phyloP scores from a whole-genome alignment of 2,888 invertebrate genomes.

The Drosophila mayaguana region DNA sequence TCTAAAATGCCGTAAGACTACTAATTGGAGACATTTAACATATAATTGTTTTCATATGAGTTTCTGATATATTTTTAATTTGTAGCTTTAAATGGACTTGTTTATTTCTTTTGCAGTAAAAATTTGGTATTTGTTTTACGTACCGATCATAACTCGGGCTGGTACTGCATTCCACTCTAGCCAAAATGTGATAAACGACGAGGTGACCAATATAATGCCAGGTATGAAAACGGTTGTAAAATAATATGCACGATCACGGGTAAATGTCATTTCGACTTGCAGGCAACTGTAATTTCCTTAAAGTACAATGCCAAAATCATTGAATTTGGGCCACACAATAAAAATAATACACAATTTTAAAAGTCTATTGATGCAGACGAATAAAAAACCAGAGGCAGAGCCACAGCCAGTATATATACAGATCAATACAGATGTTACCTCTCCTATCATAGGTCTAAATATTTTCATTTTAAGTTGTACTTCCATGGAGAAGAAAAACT shows the following conservation, averaged over 20 bases:
- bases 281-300: conserved; percentile 98
- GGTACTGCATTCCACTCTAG: conserved; percentile 98
- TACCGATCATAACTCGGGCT: conserved; percentile 98
- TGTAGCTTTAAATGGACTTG: not conserved
- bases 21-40: not conserved
- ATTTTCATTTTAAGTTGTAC: conserved; percentile 10
- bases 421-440: conserved; percentile 9
- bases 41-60: not conserved
- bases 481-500: conserved; percentile 6
- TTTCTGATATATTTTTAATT: not conserved
- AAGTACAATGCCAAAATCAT: conserved; percentile 71
- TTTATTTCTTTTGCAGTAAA: not conserved
- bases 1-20: not conserved
- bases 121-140: conserved; percentile 84
- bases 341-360: conserved; percentile 42
- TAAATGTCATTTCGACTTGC: conserved; percentile 96
- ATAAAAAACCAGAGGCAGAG: conserved; percentile 29
- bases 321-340: conserved; percentile 47
- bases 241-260: conserved; percentile 97
- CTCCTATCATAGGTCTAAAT: conserved; percentile 32
- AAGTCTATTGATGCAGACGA: conserved; percentile 47
- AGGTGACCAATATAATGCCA: conserved; percentile 97
- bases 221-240: conserved; percentile 98
- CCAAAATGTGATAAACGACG: conserved; percentile 99
- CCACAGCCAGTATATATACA: conserved; percentile 23